These are phyloP conservation scores for Phycodurus eques DNA, from an alignment of 2,113 vertebrate species.

Conservation along the genomic window DNA sequence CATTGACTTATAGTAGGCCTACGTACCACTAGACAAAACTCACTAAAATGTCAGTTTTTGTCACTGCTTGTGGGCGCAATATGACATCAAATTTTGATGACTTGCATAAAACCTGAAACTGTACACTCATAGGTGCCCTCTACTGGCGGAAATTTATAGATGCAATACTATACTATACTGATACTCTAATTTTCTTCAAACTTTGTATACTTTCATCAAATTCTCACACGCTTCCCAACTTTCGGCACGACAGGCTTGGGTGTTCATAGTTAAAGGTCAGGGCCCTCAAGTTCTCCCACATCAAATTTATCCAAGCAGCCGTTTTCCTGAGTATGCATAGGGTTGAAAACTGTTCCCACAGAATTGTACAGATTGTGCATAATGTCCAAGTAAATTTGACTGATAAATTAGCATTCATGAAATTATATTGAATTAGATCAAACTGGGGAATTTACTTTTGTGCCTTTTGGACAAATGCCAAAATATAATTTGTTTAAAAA, in stretches of 20 bases:
- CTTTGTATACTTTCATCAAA: no score
- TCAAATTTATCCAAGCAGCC: not conserved
- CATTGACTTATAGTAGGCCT: not conserved
- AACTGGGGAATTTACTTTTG: not conserved
- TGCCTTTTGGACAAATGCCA: constrained; percentile 10
- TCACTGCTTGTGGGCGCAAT: no score
- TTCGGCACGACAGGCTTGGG: no score
- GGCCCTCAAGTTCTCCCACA: not conserved
- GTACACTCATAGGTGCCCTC: no score
- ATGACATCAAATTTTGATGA: no score
- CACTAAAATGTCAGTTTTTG: no score
- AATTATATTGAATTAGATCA: constrained; percentile 1
- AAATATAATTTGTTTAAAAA: constrained; percentile 21
- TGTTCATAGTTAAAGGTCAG: not conserved
- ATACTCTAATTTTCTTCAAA: no score
- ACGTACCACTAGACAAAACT: no score
- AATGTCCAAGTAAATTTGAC: not conserved
- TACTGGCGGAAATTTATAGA: no score
- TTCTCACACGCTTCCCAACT: no score
- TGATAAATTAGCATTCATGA: not conserved
- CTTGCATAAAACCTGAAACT: no score
- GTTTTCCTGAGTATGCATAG: not conserved
- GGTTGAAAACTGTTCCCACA: not conserved
- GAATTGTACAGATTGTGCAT: not conserved
- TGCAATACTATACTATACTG: no score